A percentile compares a stretch with the other conserved stretches of the same genome.
Conservation (phyloP, 1,140 invertebrate species). For the Archegozetes longisetosus region DNA sequence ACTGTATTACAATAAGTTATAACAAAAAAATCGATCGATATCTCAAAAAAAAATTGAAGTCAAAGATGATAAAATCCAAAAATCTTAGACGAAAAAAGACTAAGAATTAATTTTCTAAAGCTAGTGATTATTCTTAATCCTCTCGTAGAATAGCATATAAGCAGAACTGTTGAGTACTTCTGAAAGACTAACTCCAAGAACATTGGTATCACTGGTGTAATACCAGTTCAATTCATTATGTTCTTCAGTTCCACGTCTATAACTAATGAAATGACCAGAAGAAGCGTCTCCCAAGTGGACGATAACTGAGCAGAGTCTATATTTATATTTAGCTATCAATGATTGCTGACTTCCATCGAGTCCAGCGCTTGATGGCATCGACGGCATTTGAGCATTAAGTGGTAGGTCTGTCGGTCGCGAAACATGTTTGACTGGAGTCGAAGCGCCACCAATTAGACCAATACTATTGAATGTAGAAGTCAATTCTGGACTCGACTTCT, state of each 20-base stretch:
- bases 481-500: not conserved
- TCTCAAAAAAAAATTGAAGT: too few relatives aligned
- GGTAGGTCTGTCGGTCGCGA: not conserved
- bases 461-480: not conserved
- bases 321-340: conserved; percentile 30
- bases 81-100: too few relatives aligned
- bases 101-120: too few relatives aligned
- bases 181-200: conserved; percentile 25
- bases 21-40: too few relatives aligned
- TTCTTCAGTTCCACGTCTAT: conserved; percentile 45
- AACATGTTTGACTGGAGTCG: not conserved
- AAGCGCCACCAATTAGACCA: conserved; percentile 2
- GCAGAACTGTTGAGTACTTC: conserved; percentile 31
- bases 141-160: conserved; percentile 39
- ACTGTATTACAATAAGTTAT: too few relatives aligned
- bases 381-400: not conserved
- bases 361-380: not conserved
- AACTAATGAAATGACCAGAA: conserved; percentile 82
- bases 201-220: conserved; percentile 32
- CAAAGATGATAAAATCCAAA: too few relatives aligned
- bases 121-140: too few relatives aligned
- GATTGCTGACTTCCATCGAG: not conserved
- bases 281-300: conserved; percentile 69
- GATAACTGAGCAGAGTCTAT: conserved; percentile 63
- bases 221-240: conserved; percentile 28